phyloP scores from a whole-genome alignment of 2,797 vertebrate genomes.

The Loriculus beryllinus region DNA sequence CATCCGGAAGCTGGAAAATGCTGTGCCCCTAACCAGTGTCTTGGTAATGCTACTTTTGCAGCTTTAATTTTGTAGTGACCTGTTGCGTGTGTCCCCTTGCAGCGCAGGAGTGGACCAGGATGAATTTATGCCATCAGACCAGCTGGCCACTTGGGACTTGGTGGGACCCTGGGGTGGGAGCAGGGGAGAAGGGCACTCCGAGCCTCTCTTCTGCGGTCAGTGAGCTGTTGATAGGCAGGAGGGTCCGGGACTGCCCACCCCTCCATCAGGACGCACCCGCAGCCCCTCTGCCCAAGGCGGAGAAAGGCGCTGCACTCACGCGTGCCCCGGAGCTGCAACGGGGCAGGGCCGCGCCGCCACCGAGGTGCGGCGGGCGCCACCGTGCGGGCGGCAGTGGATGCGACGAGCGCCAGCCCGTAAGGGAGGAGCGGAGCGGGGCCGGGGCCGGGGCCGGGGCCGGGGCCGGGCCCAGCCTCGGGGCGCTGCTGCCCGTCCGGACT shows the following conservation, averaged over 20 bases:
- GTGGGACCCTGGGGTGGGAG: accelerated
- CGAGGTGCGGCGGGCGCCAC: neutral
- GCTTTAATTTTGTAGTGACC: neutral
- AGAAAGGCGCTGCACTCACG: neutral
- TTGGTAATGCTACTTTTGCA: neutral
- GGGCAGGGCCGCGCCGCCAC: neutral
- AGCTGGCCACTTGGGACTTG: accelerated
- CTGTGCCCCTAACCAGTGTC: neutral
- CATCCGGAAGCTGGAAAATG: neutral
- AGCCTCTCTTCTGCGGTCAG: accelerated
- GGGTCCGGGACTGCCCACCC: neutral
- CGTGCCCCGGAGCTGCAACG: neutral
- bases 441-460: too few species aligned
- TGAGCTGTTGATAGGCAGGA: neutral
- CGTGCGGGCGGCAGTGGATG: neutral
- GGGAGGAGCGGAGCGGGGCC: too few species aligned
- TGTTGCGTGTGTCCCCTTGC: accelerated
- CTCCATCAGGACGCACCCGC: neutral
- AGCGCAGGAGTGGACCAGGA: neutral
- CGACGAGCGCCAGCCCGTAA: too few species aligned
- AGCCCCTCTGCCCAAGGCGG: neutral
- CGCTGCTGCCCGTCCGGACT: neutral
- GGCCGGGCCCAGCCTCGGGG: neutral
- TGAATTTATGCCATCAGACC: neutral
- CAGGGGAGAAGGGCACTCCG: neutral